Evolutionary conservation across 1,140 invertebrate species (phyloP), one percentile per base, ranked within the genome.

Genomic region (Anastrepha ludens): DNA sequence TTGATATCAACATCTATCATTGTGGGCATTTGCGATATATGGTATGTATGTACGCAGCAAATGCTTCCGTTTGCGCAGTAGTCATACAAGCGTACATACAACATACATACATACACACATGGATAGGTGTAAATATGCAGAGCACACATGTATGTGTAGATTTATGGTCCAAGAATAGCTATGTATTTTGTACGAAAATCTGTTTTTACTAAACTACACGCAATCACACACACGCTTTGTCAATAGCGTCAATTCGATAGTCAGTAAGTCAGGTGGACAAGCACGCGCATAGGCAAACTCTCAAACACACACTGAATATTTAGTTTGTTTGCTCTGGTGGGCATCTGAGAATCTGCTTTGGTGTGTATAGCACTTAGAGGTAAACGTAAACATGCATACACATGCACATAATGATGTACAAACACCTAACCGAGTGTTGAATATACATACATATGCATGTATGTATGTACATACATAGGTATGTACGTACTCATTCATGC

Each of bases 1-100:
- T 81, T 81, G 74, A 81, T 81, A 81, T 81, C 74, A 81, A 81
- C 17, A 81, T 81, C 74, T 81, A 81, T 81, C 11, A 55, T 13
- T 81, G 74, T n/a, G 74, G 74, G 47, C 47, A 81, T 5, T 20
- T 55, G 13, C 74, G 44, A 55, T 47, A 74, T 74, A 13, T 17
- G 29, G 1, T 29, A 29, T 29, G 29, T 29, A 29, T 29, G 29
- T 55, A 13, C 13, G 44, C 67, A 44, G 41, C 67, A 44, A 74
- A 50, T 50, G 47, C 74, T 81, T 81, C 74, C 74, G 74, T 81
- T 81, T 55, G 74, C 6, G 20, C 8, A 55, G n/a, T 6, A 81
- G 47, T 62, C 60, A 17, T 62, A 17, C 4, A 62, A n/a, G 15
- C 0, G 15, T 62, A 62, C 60, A 9, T 9, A 55, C 3, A 29